A percentile compares a stretch with the other conserved stretches of the same genome.
Evolutionary conservation across 2,113 vertebrate species (phyloP).

Genomic region (Sardina pilchardus): DNA sequence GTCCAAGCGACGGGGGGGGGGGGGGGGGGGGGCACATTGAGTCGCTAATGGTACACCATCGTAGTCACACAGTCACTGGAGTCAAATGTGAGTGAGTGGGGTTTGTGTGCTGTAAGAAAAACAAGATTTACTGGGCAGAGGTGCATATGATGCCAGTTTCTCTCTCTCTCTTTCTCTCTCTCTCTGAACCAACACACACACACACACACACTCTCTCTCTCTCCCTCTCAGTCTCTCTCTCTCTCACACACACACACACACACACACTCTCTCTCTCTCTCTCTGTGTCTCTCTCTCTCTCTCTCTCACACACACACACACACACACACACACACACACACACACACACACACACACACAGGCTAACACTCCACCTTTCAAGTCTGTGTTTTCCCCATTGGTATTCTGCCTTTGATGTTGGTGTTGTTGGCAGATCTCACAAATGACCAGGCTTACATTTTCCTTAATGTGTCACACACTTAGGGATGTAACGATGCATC

Average conservation of each 20-base stretch:
- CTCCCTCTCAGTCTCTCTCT: too few species aligned
- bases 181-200: neutral
- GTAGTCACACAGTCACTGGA: neutral
- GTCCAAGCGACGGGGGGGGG: too few species aligned
- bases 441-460: neutral
- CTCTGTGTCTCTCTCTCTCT: too few species aligned
- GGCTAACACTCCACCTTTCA: neutral
- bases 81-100: neutral
- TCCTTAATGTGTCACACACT: neutral
- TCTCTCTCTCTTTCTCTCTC: neutral
- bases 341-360: neutral
- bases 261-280: neutral
- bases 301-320: neutral
- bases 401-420: neutral
- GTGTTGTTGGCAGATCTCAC: neutral
- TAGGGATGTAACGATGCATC: too few species aligned
- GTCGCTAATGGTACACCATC: neutral
- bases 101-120: neutral
- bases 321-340: neutral
- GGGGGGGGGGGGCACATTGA: too few species aligned
- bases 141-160: neutral
- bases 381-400: neutral
- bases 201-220: too few species aligned
- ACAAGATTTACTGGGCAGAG: neutral
- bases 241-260: neutral